Base-by-base conservation (phyloP, 2,888 invertebrate genomes). In the Drosophila fulvimacula region DNA sequence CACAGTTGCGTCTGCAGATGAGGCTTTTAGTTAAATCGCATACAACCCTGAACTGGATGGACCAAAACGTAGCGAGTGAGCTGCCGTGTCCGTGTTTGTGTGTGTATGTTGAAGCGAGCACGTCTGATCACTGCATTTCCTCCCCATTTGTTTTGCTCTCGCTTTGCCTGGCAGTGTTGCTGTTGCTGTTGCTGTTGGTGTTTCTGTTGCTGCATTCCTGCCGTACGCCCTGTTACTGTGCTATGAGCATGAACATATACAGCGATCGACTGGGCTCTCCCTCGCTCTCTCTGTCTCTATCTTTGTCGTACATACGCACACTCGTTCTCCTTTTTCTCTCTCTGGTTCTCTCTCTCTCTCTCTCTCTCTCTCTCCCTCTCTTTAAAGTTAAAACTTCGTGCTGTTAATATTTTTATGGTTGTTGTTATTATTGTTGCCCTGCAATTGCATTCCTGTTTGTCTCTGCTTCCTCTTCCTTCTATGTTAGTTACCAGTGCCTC, bases 371-470 rank as follows among this genome's bases (percentile, higher is more conserved):
- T 21, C 41, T 3, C 52, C 17, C 42, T 10, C 49, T 61, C 41
- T 59, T 69, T 53, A 48, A 36, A 17, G 39, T 49, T 57, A 30
- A 44, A 65, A 65, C 42, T 44, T 30, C 24, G 53, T 44, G 66
- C 19, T 68, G 36, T 10, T 67, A 41, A 48, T 49, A 34, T 27
- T 46, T n/a, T 27, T 32, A 32, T 49, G 19, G 48, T 32, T 38
- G 57, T 49, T 65, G 39, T 48, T 66, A 21, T 42, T 63, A 39
- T 55, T 69, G 56, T 53, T 68, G 71, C 72, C 71, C 84, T 87
- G 89, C 84, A 89, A 89, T 82, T 86, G 89, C 85, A 86, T 88
- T 89, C 82, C 89, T 89, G 89, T 85, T 85, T 80, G 65, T 60
- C 76, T 10, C 30, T 56, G 42, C 69, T 67, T 79, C 68, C 73